Conservation (phyloP, 2,888 invertebrate species). For the Ptychoptera albimana region DNA sequence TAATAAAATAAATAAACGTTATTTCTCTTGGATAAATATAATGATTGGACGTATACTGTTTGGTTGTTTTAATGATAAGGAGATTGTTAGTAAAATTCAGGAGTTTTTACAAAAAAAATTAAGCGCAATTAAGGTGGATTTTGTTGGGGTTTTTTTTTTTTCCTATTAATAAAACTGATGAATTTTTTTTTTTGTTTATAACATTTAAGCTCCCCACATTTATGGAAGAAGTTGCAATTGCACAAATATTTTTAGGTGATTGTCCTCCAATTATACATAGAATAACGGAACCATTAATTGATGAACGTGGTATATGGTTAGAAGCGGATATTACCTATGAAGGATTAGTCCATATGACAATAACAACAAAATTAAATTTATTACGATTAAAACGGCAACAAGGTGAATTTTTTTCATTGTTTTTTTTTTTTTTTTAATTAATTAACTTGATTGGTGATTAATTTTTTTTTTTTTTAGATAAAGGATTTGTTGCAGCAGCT, state of each 20-base stretch:
- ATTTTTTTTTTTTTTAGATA: background rate
- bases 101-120: slow-evolving; percentile 28
- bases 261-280: slow-evolving; percentile 45
- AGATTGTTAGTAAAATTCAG: slow-evolving; percentile 22
- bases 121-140: slow-evolving; percentile 23
- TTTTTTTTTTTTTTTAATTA: background rate
- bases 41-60: slow-evolving; percentile 25
- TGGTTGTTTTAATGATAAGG: slow-evolving; percentile 21
- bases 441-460: no score
- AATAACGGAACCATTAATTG: slow-evolving; percentile 46
- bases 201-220: slow-evolving; percentile 51
- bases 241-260: slow-evolving; percentile 51
- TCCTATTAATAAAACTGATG: background rate
- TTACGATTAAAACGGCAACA: slow-evolving; percentile 22
- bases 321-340: slow-evolving; percentile 64
- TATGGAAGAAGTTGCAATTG: slow-evolving; percentile 61
- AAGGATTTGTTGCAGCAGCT: background rate
- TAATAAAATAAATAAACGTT: no score
- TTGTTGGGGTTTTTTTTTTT: background rate
- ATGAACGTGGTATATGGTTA: slow-evolving; percentile 70
- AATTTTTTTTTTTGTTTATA: background rate
- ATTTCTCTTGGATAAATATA: slow-evolving; percentile 23
- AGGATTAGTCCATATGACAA: slow-evolving; percentile 55
- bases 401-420: background rate
- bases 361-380: slow-evolving; percentile 68